Conservation (phyloP, 2,888 invertebrate species). For the Tetrapedia diversipes region DNA sequence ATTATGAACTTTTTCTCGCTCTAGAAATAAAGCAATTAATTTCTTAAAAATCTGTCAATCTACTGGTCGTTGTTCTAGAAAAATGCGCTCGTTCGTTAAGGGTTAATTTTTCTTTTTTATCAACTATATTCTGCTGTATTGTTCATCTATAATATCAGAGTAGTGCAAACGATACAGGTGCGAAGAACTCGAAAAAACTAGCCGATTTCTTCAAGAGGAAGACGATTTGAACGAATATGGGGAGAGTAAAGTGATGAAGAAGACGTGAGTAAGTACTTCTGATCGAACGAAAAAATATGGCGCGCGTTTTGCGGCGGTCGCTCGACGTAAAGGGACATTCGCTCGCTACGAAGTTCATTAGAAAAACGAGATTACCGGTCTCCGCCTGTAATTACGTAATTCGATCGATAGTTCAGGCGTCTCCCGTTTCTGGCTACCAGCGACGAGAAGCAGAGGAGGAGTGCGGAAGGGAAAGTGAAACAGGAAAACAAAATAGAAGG, state of each 20-base stretch:
- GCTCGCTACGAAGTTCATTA: slow-evolving; percentile 64
- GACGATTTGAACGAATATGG: neutral
- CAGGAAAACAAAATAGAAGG: neutral
- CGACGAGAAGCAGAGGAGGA: slow-evolving; percentile 13
- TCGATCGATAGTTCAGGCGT: slow-evolving; percentile 73
- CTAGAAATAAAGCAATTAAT: too few species aligned
- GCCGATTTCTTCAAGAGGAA: neutral
- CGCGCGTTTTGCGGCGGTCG: slow-evolving; percentile 1
- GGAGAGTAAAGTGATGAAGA: too few species aligned
- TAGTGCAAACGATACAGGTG: too few species aligned
- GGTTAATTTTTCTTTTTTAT: too few species aligned
- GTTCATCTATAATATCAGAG: too few species aligned
- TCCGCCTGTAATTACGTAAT: slow-evolving; percentile 68
- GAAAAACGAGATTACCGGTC: slow-evolving; percentile 71
- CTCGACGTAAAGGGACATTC: slow-evolving; percentile 55
- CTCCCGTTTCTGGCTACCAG: slow-evolving; percentile 64
- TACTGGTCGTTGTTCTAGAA: too few species aligned
- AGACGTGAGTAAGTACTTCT: slow-evolving; percentile 10
- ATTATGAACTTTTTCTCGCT: too few species aligned
- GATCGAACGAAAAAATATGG: slow-evolving; percentile 9
- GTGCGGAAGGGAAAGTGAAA: neutral
- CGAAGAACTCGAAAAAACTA: neutral
- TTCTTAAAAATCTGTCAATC: too few species aligned
- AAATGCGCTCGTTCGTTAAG: too few species aligned
- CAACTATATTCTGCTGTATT: neutral